phyloP scores from a whole-genome alignment of 2,797 vertebrate genomes.

The Apogon hyalosoma region DNA sequence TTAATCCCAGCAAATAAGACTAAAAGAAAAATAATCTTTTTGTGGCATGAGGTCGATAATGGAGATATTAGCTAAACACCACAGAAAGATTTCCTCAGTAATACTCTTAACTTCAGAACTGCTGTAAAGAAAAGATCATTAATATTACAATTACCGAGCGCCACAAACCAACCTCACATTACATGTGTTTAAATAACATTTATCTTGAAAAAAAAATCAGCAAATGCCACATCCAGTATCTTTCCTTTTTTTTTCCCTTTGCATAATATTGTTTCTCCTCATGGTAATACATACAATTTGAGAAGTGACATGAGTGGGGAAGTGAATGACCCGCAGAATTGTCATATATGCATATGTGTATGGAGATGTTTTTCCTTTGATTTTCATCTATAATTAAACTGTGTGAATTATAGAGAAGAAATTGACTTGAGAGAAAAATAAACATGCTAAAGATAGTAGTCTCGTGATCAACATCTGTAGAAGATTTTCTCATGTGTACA shows the following conservation, averaged over 20 bases:
- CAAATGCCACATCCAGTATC: no score
- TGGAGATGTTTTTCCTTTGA: no score
- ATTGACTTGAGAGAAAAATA: not conserved
- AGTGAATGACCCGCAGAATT: not conserved
- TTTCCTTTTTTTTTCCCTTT: no score
- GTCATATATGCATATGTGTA: not conserved
- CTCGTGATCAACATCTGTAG: conserved; percentile 34
- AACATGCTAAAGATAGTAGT: conserved; percentile 3
- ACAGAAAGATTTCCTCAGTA: conserved; percentile 18
- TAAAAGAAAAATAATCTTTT: conserved; percentile 45
- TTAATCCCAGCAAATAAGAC: conserved; percentile 40
- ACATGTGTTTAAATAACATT: no score
- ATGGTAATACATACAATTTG: no score
- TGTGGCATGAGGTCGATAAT: conserved; percentile 26
- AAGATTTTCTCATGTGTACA: conserved; percentile 14
- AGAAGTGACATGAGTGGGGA: no score
- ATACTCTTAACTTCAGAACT: not conserved
- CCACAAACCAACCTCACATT: no score
- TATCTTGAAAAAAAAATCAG: no score
- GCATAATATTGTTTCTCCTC: no score
- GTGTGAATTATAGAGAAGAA: not conserved
- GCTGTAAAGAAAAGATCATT: no score
- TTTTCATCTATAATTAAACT: not conserved
- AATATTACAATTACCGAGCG: no score
- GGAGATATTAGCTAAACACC: conserved; percentile 40